Conservation (phyloP, 2,113 vertebrate genomes). For the Potamarius usumacintae region DNA sequence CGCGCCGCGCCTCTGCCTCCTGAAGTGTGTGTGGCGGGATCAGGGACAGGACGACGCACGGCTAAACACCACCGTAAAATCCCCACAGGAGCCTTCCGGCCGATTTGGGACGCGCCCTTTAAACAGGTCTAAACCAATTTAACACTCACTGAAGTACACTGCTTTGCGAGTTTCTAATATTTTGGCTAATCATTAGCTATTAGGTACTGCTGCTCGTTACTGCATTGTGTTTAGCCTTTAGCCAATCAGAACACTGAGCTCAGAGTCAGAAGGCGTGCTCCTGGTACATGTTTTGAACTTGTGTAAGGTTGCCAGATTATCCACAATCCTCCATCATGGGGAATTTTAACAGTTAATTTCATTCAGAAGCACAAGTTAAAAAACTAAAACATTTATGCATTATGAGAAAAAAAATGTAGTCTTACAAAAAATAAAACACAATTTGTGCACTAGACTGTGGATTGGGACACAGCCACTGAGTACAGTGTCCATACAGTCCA, state of each 20-base stretch:
- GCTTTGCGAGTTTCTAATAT: background rate
- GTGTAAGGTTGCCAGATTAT: background rate
- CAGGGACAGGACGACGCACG: slow-evolving; percentile 11
- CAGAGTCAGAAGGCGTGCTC: background rate
- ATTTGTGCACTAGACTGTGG: too few relatives aligned
- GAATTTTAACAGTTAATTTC: background rate
- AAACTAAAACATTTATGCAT: too few relatives aligned
- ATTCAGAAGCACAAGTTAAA: too few relatives aligned
- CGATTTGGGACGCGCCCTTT: slow-evolving; percentile 72
- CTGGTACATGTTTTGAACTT: background rate
- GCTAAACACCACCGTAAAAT: slow-evolving; percentile 45
- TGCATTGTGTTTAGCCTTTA: background rate
- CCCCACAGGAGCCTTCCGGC: slow-evolving; percentile 69
- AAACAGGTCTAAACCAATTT: slow-evolving; percentile 64
- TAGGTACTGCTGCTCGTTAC: background rate
- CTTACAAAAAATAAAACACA: too few relatives aligned
- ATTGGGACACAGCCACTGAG: background rate
- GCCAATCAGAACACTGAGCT: background rate
- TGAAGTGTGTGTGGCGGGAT: slow-evolving; percentile 30
- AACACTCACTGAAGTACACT: background rate
- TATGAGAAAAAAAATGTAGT: too few relatives aligned
- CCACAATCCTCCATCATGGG: background rate
- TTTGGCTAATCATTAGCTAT: background rate
- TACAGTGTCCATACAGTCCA: background rate
- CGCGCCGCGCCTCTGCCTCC: slow-evolving; percentile 63